Percentiles rank a stretch among this genome's conserved stretches.
Conservation (phyloP, 1,140 invertebrate species). For the Globodera ellingtonae region DNA sequence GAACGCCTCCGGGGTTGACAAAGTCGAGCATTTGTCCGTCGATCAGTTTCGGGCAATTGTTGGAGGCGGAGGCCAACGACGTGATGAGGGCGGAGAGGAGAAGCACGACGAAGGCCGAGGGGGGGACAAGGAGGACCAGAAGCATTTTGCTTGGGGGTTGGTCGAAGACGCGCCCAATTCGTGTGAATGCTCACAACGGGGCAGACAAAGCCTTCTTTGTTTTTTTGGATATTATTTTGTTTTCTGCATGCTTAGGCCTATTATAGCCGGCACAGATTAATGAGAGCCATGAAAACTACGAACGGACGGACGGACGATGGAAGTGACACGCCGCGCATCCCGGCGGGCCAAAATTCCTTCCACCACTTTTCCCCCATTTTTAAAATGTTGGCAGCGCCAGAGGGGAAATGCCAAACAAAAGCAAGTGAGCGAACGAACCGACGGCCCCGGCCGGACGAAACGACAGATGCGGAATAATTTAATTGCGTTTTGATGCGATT, state of each 20-base stretch:
- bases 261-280: too few relatives aligned
- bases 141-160: neutral
- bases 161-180: too few relatives aligned
- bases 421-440: neutral
- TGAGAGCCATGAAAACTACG: too few relatives aligned
- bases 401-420: neutral
- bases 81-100: neutral
- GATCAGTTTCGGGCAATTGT: constrained; percentile 18
- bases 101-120: neutral
- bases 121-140: neutral
- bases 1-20: constrained; percentile 17
- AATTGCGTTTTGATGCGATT: neutral
- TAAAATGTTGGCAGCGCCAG: neutral
- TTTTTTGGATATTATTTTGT: too few relatives aligned
- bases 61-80: neutral
- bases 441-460: neutral
- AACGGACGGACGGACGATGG: too few relatives aligned
- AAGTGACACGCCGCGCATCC: too few relatives aligned
- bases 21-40: constrained; percentile 27
- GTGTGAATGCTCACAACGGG: neutral
- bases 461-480: neutral
- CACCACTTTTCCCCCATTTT: neutral
- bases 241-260: too few relatives aligned
- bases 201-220: too few relatives aligned
- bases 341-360: too few relatives aligned